Conservation (phyloP, 2,888 invertebrate species). For the Ormyrus rosae region DNA sequence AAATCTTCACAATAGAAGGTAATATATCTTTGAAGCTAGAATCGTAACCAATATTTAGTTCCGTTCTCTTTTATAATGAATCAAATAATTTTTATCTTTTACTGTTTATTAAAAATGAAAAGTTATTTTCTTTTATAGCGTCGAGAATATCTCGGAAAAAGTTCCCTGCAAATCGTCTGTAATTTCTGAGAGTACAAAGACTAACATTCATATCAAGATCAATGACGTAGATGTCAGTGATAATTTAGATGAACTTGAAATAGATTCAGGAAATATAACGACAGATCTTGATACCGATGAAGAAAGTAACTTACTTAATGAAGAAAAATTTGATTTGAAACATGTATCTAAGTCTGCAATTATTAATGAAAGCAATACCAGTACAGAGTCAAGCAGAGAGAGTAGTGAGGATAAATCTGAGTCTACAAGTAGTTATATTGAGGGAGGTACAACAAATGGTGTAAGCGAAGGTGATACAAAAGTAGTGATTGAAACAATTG, state of each 20-base stretch:
- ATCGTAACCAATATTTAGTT: no score
- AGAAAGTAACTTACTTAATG: constrained; percentile 22
- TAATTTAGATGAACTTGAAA: constrained; percentile 55
- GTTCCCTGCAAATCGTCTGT: constrained; percentile 11
- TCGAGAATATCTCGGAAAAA: constrained; percentile 44
- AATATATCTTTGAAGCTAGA: neutral
- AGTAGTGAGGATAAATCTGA: constrained; percentile 65
- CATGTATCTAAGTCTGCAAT: neutral
- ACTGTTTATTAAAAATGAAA: neutral
- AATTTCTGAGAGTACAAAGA: constrained; percentile 51
- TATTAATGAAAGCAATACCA: constrained; percentile 12
- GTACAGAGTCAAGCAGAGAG: constrained; percentile 32
- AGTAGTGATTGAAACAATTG: constrained; percentile 55
- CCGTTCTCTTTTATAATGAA: neutral
- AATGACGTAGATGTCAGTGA: constrained; percentile 53
- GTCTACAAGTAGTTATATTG: constrained; percentile 61
- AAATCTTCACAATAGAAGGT: constrained; percentile 51
- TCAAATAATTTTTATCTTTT: neutral
- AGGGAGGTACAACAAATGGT: constrained; percentile 52
- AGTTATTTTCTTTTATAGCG: constrained; percentile 16
- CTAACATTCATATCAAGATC: constrained; percentile 57
- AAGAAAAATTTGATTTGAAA: constrained; percentile 12
- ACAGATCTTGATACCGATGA: constrained; percentile 48
- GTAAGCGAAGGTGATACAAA: constrained; percentile 36
- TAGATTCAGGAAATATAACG: constrained; percentile 49